These are phyloP conservation scores for Amphilophus citrinellus DNA, from an alignment of 2,113 vertebrate species.

Conservation along the genomic window DNA sequence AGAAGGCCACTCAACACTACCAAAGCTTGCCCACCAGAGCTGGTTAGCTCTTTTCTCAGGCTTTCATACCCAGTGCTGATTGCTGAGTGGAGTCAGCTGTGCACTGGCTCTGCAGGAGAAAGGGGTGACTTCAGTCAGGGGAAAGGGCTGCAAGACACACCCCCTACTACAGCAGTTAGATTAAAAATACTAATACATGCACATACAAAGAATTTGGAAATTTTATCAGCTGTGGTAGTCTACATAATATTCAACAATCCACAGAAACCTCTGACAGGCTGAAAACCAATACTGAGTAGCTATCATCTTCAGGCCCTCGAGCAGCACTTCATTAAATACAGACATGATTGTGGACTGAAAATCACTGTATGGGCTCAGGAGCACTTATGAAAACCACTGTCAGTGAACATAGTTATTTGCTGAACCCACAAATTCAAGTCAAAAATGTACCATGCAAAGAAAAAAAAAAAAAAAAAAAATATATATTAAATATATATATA, in stretches of 20 bases:
- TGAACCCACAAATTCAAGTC: too few relatives aligned
- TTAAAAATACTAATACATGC: neutral
- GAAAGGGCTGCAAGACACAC: neutral
- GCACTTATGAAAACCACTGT: neutral
- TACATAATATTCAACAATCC: neutral
- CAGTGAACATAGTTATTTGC: neutral
- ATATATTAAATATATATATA: too few relatives aligned
- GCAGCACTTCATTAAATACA: too few relatives aligned
- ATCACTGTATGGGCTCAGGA: neutral
- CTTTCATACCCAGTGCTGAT: neutral
- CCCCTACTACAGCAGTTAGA: neutral
- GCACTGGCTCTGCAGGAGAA: neutral
- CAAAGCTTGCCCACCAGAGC: neutral
- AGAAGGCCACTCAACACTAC: neutral
- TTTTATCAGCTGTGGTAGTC: neutral
- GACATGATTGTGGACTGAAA: too few relatives aligned
- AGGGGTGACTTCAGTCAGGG: neutral
- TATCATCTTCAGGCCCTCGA: rapidly evolving
- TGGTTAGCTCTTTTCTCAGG: neutral
- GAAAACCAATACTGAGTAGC: neutral
- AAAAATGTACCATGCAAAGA: neutral
- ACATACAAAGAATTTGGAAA: rapidly evolving
- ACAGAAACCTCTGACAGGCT: neutral
- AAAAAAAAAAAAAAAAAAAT: neutral
- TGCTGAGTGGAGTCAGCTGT: conserved; percentile 7